Base-by-base conservation (phyloP, 2,888 invertebrate species). In the Polydrusus tereticollis region DNA sequence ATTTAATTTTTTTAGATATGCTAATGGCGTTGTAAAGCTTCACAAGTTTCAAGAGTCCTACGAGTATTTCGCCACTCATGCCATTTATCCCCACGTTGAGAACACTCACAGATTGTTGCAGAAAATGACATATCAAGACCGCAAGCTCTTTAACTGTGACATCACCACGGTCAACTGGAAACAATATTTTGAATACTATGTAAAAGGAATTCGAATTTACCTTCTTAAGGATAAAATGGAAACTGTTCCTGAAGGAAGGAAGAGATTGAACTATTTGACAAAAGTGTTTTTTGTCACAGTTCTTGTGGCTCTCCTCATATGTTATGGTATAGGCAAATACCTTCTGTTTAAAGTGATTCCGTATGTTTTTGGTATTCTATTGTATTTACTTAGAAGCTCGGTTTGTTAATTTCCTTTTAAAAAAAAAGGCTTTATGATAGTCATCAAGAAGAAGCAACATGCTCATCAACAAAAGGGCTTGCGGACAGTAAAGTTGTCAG, bases 101-200 rank as follows among this genome's bases (percentile, higher is more conserved):
- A 90, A 90, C 55, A 88, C 92, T 0, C 84, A 87, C 14, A 82
- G 80, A 1, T 86, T 95, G 79, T 88, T 91, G 87, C 82, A 83
- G 0, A 87, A 88, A 0, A 80, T 94, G 63, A 86, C 89, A 0
- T 84, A 84, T 0, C 85, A 85, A 6, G 94, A 93, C 80, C 86
- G 87, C 66, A 85, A 88, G 18, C 84, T 90, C 2, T 83, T 80
- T 64, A 89, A 91, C 18, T 95, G 94, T 84, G 92, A 91, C 81
- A 88, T 95, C 75, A 87, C 86, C 0, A 87, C 90, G 26, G 86
- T 96, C 78, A 88, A 92, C 43, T 97, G 96, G 96, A 90, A 92
- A 4, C 86, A 87, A 0, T 95, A 92, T 79, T 90, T 93, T 78
- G 87, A 89, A 72, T 88, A 87, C 47, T 94, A 93, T 78, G 86